Evolutionary conservation across 2,113 vertebrate species (phyloP).

Genomic region (Hippopotamus amphibius): DNA sequence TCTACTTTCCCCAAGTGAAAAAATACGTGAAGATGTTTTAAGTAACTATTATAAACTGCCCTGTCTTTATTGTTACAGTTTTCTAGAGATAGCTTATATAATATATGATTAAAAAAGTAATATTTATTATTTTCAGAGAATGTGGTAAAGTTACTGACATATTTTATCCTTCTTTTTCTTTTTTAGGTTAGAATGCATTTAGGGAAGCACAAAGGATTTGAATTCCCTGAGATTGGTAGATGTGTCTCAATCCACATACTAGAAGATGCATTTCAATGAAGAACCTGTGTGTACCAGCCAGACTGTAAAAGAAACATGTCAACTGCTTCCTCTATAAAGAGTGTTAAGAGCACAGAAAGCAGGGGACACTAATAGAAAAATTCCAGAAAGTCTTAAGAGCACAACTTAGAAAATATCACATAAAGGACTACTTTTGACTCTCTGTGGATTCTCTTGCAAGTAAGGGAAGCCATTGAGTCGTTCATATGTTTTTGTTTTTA

Average conservation of each 20-base stretch:
- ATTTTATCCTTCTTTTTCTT: background rate
- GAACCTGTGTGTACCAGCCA: background rate
- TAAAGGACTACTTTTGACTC: conserved; percentile 30
- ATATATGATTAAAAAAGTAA: background rate
- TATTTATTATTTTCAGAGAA: background rate
- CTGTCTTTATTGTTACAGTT: background rate
- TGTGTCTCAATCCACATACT: background rate
- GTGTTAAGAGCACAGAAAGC: background rate
- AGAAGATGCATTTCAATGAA: background rate
- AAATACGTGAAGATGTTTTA: background rate
- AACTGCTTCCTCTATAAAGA: conserved; percentile 27
- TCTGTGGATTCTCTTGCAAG: conserved; percentile 4
- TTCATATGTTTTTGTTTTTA: conserved; percentile 47
- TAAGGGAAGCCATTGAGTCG: conserved; percentile 40
- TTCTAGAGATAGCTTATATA: background rate
- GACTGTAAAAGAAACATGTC: background rate
- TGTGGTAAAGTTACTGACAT: background rate
- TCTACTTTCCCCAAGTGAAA: background rate
- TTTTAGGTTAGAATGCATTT: background rate
- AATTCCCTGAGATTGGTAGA: background rate
- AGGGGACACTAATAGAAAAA: conserved; percentile 30
- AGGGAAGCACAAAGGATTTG: background rate
- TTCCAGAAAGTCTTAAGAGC: conserved; percentile 55
- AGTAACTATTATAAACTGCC: background rate
- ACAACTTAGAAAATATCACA: conserved; percentile 50